Evolutionary conservation across 2,888 invertebrate species (phyloP).

Genomic region (Rotaria sp.): DNA sequence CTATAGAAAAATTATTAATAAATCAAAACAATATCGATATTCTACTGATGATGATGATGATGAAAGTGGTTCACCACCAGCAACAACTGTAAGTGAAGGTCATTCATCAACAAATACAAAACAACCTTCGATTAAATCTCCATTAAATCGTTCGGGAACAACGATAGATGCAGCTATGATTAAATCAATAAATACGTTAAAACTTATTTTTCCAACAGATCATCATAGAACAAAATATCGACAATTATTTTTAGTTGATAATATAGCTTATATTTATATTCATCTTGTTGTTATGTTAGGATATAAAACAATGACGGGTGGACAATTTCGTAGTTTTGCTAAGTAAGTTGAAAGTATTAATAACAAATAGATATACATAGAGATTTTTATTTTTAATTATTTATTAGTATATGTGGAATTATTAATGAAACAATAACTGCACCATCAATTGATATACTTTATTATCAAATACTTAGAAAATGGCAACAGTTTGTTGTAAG

Average conservation of each 20-base stretch:
- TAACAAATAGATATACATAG: too few species aligned
- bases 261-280: slow-evolving; percentile 6
- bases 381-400: neutral
- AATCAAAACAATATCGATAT: neutral
- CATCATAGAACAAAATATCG: neutral
- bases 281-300: neutral
- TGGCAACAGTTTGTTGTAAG: neutral
- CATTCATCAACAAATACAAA: neutral
- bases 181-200: neutral
- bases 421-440: neutral
- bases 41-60: neutral
- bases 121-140: neutral
- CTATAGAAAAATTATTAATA: neutral
- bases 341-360: neutral
- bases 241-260: neutral
- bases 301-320: neutral
- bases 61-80: neutral
- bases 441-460: neutral
- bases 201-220: neutral
- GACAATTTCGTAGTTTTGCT: neutral
- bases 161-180: neutral
- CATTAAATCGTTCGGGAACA: neutral
- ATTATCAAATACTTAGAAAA: slow-evolving; percentile 3
- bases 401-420: neutral
- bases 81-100: neutral